These are phyloP conservation scores for Labeo calbasu DNA, from an alignment of 2,797 vertebrate genomes.

Conservation along the genomic window DNA sequence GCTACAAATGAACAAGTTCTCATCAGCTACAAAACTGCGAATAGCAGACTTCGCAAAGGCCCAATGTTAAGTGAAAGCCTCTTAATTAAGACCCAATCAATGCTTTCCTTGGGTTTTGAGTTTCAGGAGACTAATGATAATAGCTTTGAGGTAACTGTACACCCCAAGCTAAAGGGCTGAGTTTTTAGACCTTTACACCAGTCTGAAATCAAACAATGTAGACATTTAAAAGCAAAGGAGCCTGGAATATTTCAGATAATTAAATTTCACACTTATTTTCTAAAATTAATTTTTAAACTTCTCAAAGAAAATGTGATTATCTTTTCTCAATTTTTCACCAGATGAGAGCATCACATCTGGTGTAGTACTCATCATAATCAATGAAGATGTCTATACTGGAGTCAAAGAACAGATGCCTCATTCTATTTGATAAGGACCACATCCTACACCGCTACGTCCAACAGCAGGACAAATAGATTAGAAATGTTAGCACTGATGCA, in stretches of 20 bases:
- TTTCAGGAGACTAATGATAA: constrained; percentile 48
- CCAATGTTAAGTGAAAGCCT: constrained; percentile 27
- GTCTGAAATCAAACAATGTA: not conserved
- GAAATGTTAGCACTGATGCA: not conserved
- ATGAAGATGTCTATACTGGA: not conserved
- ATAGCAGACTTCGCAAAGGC: not conserved
- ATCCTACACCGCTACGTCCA: not conserved
- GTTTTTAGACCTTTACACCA: constrained; percentile 14
- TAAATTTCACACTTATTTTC: not conserved
- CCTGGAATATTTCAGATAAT: not conserved
- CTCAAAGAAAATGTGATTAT: not conserved
- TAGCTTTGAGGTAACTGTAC: constrained; percentile 42
- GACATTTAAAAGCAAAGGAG: not conserved
- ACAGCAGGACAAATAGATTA: not conserved
- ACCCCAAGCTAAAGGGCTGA: constrained; percentile 5
- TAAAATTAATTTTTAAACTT: not conserved
- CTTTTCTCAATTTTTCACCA: not conserved
- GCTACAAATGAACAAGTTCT: constrained; percentile 43
- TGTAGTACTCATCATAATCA: not conserved
- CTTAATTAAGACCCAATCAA: constrained; percentile 53
- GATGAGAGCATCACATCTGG: not conserved
- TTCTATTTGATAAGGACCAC: not conserved
- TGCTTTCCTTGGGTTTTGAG: constrained; percentile 45
- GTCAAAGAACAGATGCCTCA: not conserved
- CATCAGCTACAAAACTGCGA: constrained; percentile 27